These are phyloP conservation scores for Drosophila atroscutellata DNA, from an alignment of 2,888 invertebrate species.

Conservation along the genomic window DNA sequence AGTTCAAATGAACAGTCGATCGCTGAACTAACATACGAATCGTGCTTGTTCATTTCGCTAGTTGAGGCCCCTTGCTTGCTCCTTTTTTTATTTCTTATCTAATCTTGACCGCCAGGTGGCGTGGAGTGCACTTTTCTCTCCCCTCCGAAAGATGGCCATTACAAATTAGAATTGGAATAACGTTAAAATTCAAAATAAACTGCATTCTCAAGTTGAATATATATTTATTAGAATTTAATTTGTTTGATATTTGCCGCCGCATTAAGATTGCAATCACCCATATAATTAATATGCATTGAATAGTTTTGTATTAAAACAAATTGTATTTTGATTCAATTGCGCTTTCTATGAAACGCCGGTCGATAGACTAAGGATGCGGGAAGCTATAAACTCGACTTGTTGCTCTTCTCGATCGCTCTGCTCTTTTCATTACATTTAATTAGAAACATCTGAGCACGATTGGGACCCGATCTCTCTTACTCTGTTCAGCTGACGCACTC, in stretches of 20 bases:
- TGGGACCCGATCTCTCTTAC: background rate
- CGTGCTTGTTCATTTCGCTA: background rate
- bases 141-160: background rate
- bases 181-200: background rate
- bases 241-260: slow-evolving; percentile 60
- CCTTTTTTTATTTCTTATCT: too few relatives aligned
- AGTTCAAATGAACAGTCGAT: slow-evolving; percentile 6
- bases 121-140: background rate
- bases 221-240: slow-evolving; percentile 59
- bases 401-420: slow-evolving; percentile 27
- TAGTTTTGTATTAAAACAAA: slow-evolving; percentile 77
- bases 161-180: background rate
- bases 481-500: background rate
- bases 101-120: background rate
- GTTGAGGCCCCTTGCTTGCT: background rate
- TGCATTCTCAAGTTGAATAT: slow-evolving; percentile 13
- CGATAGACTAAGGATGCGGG: slow-evolving; percentile 42
- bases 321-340: slow-evolving; percentile 72
- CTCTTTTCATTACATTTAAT: slow-evolving; percentile 66
- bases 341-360: slow-evolving; percentile 11
- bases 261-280: slow-evolving; percentile 16
- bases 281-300: slow-evolving; percentile 55
- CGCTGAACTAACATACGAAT: background rate
- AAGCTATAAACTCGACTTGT: slow-evolving; percentile 23
- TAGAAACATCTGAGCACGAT: slow-evolving; percentile 56